phyloP scores from a whole-genome alignment of 2,888 invertebrate genomes.

The Drosophila aldrichi region DNA sequence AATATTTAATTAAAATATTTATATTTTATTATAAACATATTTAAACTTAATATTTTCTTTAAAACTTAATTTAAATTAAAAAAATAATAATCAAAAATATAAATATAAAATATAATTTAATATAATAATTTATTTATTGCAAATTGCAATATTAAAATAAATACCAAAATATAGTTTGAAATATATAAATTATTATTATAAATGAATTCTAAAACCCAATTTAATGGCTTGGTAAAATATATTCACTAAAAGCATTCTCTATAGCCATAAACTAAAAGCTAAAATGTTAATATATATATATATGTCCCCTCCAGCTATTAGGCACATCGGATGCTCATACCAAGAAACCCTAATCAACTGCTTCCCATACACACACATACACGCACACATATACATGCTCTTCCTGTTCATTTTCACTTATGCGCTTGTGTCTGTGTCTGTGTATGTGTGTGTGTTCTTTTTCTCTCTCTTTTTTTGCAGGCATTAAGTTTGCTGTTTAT shows the following conservation, averaged over 20 bases:
- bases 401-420: constrained; percentile 16
- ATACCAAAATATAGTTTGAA: no score
- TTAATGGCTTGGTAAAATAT: neutral
- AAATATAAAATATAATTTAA: no score
- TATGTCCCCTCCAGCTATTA: neutral
- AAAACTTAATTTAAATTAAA: no score
- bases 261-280: neutral
- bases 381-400: neutral
- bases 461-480: constrained; percentile 46
- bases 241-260: neutral
- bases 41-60: no score
- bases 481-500: constrained; percentile 78
- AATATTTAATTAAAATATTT: no score
- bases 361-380: neutral
- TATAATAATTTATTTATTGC: no score
- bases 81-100: no score
- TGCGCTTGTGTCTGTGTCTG: neutral
- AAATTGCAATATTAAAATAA: no score
- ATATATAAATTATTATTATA: no score
- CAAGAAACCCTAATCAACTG: neutral
- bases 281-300: neutral
- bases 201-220: neutral
- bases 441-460: constrained; percentile 1
- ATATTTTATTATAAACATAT: no score
- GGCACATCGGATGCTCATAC: neutral